phyloP scores from a whole-genome alignment of 2,113 vertebrate species.

The Mesitornis unicolor region DNA sequence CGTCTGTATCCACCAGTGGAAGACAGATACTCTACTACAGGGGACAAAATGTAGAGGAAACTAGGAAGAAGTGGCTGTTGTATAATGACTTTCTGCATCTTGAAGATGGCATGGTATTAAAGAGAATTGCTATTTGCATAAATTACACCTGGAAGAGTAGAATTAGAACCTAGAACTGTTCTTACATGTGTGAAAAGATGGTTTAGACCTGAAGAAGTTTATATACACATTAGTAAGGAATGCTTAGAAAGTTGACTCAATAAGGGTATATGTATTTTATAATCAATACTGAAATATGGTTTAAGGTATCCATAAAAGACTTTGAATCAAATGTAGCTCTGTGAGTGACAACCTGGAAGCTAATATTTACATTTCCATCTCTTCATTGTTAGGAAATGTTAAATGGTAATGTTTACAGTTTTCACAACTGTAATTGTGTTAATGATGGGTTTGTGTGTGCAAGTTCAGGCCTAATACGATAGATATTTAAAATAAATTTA shows the following conservation, averaged over 20 bases:
- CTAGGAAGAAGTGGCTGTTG: background rate
- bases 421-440: background rate
- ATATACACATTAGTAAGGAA: background rate
- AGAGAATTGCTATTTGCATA: background rate
- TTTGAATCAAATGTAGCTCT: background rate
- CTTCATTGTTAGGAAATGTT: background rate
- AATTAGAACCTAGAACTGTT: background rate
- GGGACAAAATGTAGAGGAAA: background rate
- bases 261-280: background rate
- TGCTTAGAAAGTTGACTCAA: background rate
- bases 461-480: background rate
- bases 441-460: background rate
- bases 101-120: background rate
- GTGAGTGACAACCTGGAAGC: background rate
- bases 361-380: background rate
- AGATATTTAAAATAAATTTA: slow-evolving; percentile 1
- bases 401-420: background rate
- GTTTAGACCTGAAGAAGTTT: background rate
- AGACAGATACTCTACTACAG: background rate
- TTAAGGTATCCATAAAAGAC: background rate
- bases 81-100: background rate
- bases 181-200: background rate
- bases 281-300: background rate
- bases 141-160: background rate
- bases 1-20: background rate